A percentile compares a stretch with the other conserved stretches of the same genome.
Evolutionary conservation across 2,797 vertebrate species (phyloP).

Genomic region (Bradypodion pumilum): DNA sequence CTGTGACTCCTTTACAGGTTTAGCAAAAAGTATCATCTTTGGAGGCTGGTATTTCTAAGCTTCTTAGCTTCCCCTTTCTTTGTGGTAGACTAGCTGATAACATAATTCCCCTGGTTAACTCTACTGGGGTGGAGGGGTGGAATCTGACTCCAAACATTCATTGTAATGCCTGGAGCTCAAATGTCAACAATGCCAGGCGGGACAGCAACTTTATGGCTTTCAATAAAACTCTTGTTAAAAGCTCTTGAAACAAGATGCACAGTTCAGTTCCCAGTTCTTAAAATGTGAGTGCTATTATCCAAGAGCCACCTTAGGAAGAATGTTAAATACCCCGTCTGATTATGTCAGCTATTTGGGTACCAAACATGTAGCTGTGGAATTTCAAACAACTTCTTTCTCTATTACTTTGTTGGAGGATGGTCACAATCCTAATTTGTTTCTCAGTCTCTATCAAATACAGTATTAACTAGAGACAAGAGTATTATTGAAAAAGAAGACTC

Average conservation of each 20-base stretch:
- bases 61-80: neutral
- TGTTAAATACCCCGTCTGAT: neutral
- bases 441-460: neutral
- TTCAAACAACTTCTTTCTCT: neutral
- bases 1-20: too few relatives aligned
- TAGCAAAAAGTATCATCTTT: too few relatives aligned
- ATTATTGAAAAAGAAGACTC: rapidly evolving
- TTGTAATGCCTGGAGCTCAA: neutral
- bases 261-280: neutral
- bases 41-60: too few relatives aligned
- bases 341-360: rapidly evolving
- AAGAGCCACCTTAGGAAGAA: rapidly evolving
- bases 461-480: neutral
- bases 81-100: neutral
- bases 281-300: neutral
- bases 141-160: neutral
- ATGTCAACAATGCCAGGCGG: neutral
- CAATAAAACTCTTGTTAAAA: neutral
- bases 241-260: neutral
- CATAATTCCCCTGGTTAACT: neutral
- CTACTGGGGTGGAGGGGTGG: neutral
- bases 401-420: neutral
- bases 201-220: neutral
- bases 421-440: neutral
- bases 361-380: neutral